phyloP scores from a whole-genome alignment of 2,113 vertebrate genomes.

The Mormyrus iriodes region DNA sequence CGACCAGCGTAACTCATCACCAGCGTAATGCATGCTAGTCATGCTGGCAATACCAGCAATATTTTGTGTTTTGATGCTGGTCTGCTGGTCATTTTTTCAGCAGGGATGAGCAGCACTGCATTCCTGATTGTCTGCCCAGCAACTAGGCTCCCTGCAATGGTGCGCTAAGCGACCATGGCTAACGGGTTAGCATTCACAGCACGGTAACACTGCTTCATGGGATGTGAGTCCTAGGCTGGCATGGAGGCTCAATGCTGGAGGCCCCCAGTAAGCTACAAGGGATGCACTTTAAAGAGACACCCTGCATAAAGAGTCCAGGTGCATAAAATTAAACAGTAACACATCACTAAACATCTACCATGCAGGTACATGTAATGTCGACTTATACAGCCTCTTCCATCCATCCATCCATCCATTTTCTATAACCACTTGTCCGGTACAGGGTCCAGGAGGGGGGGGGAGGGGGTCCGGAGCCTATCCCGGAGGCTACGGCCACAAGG shows the following conservation, averaged over 20 bases:
- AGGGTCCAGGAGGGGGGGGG: too few species aligned
- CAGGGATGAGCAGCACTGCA: too few species aligned
- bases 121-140: neutral
- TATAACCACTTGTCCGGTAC: neutral
- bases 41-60: too few species aligned
- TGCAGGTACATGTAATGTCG: neutral
- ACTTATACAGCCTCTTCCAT: neutral
- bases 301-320: neutral
- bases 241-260: neutral
- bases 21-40: too few species aligned
- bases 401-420: neutral
- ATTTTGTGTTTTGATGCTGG: too few species aligned
- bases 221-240: neutral
- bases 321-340: neutral
- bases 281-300: neutral
- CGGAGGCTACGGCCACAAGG: neutral
- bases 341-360: neutral
- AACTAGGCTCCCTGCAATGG: neutral
- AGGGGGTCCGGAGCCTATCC: neutral
- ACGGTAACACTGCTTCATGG: neutral
- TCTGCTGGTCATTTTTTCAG: too few species aligned
- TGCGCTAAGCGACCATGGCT: neutral
- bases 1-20: too few species aligned
- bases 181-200: neutral
- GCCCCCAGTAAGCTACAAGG: neutral